Conservation (phyloP, 2,888 invertebrate genomes). For the Micoletzkya japonica region DNA sequence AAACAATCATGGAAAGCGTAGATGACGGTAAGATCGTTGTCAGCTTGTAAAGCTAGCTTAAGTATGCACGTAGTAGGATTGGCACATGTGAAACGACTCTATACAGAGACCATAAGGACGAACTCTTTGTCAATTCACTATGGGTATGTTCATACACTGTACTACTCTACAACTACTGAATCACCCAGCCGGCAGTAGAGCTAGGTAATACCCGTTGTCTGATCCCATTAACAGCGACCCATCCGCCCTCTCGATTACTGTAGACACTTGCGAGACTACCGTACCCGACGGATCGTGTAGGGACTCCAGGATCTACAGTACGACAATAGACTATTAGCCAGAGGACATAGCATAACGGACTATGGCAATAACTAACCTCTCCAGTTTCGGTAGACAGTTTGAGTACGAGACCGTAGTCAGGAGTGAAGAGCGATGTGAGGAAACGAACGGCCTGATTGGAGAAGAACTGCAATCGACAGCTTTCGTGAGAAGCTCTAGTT, state of each 20-base stretch:
- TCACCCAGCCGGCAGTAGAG: no score
- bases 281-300: slow-evolving; percentile 38
- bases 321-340: slow-evolving; percentile 26
- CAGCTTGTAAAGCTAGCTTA: no score
- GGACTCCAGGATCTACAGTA: slow-evolving; percentile 38
- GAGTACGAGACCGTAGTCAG: slow-evolving; percentile 11
- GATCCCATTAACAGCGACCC: slow-evolving; percentile 41
- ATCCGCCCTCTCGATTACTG: slow-evolving; percentile 42
- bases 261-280: slow-evolving; percentile 31
- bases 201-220: slow-evolving; percentile 42
- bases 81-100: no score
- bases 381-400: slow-evolving; percentile 1
- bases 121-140: no score
- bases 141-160: no score
- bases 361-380: neutral
- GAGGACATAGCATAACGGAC: neutral
- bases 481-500: no score
- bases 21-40: no score
- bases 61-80: no score
- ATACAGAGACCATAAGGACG: no score
- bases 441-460: slow-evolving; percentile 8
- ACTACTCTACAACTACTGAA: no score
- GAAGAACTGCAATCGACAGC: slow-evolving; percentile 17
- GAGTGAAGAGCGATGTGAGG: slow-evolving; percentile 9
- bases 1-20: no score